Evolutionary conservation across 2,888 invertebrate genomes (phyloP), one percentile per base, ranked within the genome.

Genomic region (Mythimna lalbum): DNA sequence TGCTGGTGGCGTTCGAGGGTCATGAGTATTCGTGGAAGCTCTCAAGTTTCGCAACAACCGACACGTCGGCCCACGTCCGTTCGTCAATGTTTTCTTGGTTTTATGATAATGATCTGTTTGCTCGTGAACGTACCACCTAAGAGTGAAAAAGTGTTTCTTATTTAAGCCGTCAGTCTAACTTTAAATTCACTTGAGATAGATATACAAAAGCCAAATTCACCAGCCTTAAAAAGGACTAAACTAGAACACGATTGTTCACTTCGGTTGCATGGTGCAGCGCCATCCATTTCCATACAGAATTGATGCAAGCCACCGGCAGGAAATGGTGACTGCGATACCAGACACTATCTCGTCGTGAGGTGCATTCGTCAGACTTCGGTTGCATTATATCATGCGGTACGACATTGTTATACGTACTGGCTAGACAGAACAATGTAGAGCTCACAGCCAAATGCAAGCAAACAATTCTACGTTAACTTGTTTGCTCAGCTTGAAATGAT

Each of bases 211-310:
- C 49, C 31, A 12, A 69, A 62, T 62, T 68, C 61, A 64, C 31
- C 66, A 63, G 23, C 63, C 60, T 60, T 33, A 57, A 74, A 57
- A 53, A 60, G 21, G n/a, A 57, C 39, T 14, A 63, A 62, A 62
- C 64, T 68, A 68, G 66, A 80, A 86, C 82, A 88, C 82, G 82
- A 86, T 85, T 82, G 78, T 85, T 80, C 83, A 81, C 83, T 87
- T 76, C 72, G 71, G 75, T 81, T 84, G 87, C 85, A 82, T 84
- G 80, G 83, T 81, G 84, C 82, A 87, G 83, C 84, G 82, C 85
- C 80, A 90, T 89, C 81, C 82, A 90, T 91, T 91, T 91, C 87
- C 88, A 91, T 92, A 89, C 88, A 88, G 92, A 91, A 93, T 90
- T 91, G 90, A 92, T 91, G 90, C 79, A 78, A 82, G 76, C 83